These are phyloP conservation scores for Campylorhamphus procurvoides DNA, from an alignment of 2,113 vertebrate species.

Conservation along the genomic window DNA sequence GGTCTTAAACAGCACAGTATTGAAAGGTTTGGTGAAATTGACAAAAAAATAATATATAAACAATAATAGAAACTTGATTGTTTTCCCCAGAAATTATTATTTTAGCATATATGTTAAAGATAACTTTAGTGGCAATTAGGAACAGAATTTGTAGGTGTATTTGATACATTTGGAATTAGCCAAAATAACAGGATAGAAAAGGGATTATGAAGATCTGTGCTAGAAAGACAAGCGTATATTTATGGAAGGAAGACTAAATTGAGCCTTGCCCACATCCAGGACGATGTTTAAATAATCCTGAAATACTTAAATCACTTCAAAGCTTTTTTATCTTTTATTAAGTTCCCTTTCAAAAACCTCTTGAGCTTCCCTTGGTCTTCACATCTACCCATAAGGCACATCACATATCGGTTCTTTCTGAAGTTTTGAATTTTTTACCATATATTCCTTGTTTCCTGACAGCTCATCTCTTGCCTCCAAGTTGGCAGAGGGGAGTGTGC, in stretches of 20 bases:
- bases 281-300: background rate
- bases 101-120: background rate
- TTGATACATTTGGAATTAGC: background rate
- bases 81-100: background rate
- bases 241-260: background rate
- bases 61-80: background rate
- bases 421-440: background rate
- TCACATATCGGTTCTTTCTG: background rate
- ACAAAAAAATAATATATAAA: background rate
- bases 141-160: background rate
- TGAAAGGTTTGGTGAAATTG: background rate
- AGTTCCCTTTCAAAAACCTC: background rate
- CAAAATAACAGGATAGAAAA: background rate
- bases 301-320: constrained; percentile 40
- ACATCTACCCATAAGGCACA: background rate
- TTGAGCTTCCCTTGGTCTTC: background rate
- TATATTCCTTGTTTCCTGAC: background rate
- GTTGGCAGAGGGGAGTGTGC: background rate
- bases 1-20: background rate
- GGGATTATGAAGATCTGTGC: background rate
- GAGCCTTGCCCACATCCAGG: background rate
- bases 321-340: constrained; percentile 15
- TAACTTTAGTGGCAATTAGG: background rate
- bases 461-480: background rate
- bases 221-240: background rate